These are phyloP conservation scores for Anoplophora glabripennis DNA, from an alignment of 1,140 invertebrate genomes.

Conservation along the genomic window DNA sequence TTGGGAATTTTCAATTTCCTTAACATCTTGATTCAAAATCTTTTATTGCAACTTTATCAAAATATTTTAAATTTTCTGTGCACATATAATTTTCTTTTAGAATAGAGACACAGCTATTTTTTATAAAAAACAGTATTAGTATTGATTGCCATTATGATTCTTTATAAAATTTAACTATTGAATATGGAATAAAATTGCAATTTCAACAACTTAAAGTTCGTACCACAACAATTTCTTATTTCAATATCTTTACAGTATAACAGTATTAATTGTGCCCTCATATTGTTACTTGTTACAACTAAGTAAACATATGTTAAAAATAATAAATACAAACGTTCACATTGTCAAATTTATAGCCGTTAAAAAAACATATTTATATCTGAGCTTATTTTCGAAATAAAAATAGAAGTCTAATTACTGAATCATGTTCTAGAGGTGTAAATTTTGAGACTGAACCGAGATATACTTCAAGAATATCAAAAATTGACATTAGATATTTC, in stretches of 20 bases:
- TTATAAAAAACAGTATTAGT: slow-evolving; percentile 44
- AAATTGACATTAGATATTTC: too few species aligned
- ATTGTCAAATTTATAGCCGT: background rate
- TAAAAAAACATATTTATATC: background rate
- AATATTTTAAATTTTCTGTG: slow-evolving; percentile 47
- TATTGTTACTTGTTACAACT: slow-evolving; percentile 34
- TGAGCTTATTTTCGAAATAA: background rate
- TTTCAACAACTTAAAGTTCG: slow-evolving; percentile 40
- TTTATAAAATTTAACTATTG: slow-evolving; percentile 28
- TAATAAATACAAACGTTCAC: slow-evolving; percentile 14
- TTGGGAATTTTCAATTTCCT: background rate
- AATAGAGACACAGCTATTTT: slow-evolving; percentile 48
- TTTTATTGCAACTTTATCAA: slow-evolving; percentile 49
- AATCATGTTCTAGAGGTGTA: too few species aligned
- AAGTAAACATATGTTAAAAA: background rate
- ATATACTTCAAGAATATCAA: too few species aligned
- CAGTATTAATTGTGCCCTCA: slow-evolving; percentile 47
- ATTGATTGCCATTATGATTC: slow-evolving; percentile 42
- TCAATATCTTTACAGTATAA: slow-evolving; percentile 37
- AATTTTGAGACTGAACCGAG: too few species aligned
- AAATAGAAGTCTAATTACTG: too few species aligned
- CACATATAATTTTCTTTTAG: slow-evolving; percentile 44
- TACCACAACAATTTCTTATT: slow-evolving; percentile 41
- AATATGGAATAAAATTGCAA: slow-evolving; percentile 41
- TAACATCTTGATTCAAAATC: slow-evolving; percentile 14